Conservation (phyloP, 2,797 vertebrate genomes). For the Eulemur albifrons region DNA sequence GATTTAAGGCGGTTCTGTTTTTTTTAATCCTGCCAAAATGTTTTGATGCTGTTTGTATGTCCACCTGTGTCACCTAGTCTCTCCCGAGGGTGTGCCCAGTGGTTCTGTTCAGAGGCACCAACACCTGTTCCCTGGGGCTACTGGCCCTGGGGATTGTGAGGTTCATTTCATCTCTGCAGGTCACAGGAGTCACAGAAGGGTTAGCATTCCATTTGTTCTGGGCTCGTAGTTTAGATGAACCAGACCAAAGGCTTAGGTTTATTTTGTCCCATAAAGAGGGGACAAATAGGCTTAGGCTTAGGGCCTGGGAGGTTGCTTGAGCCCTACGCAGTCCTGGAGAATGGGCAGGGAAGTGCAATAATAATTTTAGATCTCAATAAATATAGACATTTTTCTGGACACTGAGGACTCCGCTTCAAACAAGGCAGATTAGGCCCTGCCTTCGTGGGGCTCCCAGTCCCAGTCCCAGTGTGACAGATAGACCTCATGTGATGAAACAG, state of each 20-base stretch:
- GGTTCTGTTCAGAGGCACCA: neutral
- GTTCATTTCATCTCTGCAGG: neutral
- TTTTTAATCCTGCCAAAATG: neutral
- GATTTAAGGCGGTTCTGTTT: neutral
- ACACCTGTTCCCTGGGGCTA: neutral
- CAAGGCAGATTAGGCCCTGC: neutral
- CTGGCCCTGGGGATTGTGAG: neutral
- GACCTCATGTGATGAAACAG: neutral
- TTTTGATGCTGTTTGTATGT: constrained; percentile 24
- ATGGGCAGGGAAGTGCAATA: neutral
- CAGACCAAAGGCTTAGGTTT: constrained; percentile 12
- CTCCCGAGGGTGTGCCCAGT: neutral
- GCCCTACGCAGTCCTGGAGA: neutral
- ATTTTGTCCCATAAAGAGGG: neutral
- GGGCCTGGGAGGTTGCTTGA: neutral
- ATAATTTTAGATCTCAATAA: neutral
- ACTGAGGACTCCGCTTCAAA: neutral
- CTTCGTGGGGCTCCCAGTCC: neutral
- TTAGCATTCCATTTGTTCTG: constrained; percentile 26
- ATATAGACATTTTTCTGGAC: neutral
- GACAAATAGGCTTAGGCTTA: neutral
- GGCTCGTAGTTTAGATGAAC: constrained; percentile 8
- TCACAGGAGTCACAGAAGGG: neutral
- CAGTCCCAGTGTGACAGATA: neutral
- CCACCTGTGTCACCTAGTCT: neutral